Percentiles rank a stretch among this genome's conserved stretches.
Evolutionary conservation across 2,113 vertebrate genomes (phyloP).

Genomic region (Perca fluviatilis): DNA sequence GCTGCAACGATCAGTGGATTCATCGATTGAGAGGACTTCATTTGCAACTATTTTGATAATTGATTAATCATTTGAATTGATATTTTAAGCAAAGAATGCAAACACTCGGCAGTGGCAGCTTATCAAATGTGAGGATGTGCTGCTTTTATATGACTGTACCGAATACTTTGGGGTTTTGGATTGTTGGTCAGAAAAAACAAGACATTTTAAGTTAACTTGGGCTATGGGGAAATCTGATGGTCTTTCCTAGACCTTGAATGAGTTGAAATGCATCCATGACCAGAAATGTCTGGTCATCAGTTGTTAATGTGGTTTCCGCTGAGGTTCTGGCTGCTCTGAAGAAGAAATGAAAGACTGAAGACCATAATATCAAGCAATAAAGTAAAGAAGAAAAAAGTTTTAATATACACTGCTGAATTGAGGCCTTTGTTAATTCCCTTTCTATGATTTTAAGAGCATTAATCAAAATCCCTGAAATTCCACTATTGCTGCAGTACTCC

Average conservation of each 20-base stretch:
- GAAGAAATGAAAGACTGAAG: background rate
- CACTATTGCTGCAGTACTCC: background rate
- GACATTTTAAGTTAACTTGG: background rate
- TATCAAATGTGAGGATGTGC: background rate
- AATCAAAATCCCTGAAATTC: background rate
- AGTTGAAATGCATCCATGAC: background rate
- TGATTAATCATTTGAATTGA: background rate
- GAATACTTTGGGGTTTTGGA: background rate
- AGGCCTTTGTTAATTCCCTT: background rate
- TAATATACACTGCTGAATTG: background rate
- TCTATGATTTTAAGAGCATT: conserved; percentile 6
- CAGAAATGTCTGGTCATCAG: background rate
- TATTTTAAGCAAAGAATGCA: background rate
- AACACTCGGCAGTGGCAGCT: background rate
- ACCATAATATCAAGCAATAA: background rate
- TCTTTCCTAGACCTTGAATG: background rate
- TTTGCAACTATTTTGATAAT: background rate
- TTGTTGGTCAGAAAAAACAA: too few relatives aligned
- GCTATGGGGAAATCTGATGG: background rate
- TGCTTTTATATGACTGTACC: background rate
- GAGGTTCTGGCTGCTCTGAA: background rate
- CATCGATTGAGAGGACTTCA: background rate
- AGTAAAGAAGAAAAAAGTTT: background rate
- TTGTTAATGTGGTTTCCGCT: background rate
- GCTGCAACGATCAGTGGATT: background rate